phyloP scores from a whole-genome alignment of 2,797 vertebrate species.

The Melanotaenia pygmaea region DNA sequence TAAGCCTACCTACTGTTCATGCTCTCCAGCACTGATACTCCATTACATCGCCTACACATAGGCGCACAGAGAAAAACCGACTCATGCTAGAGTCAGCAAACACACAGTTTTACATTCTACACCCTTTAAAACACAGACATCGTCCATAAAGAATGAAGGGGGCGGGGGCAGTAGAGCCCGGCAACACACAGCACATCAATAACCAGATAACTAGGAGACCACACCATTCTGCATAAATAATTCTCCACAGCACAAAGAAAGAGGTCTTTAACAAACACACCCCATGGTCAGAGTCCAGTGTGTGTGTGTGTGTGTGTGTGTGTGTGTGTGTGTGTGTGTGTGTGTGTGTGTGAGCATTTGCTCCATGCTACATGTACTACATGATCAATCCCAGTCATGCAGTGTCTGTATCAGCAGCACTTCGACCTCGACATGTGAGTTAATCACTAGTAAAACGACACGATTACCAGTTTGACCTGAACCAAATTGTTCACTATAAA shows the following conservation, averaged over 20 bases:
- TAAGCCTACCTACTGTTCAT: conserved; percentile 48
- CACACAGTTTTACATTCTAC: neutral
- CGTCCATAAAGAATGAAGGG: neutral
- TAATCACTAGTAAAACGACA: conserved; percentile 33
- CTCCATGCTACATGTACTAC: conserved; percentile 16
- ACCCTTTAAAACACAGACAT: neutral
- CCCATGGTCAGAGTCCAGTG: conserved; percentile 55
- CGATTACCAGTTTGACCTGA: conserved; percentile 13
- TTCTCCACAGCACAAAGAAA: conserved; percentile 60
- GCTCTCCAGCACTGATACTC: conserved; percentile 53
- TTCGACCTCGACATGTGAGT: conserved; percentile 36
- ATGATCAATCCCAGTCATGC: neutral
- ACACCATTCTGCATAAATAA: conserved; percentile 52
- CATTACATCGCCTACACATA: conserved; percentile 55
- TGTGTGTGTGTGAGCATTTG: conserved; percentile 5
- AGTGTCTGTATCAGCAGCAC: conserved; percentile 3
- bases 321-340: too few species aligned
- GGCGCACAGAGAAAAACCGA: neutral
- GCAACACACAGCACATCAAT: conserved; percentile 25
- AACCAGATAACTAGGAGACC: conserved; percentile 43
- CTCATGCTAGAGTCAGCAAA: neutral
- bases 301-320: neutral
- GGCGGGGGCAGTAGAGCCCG: neutral
- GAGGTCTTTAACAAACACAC: conserved; percentile 35
- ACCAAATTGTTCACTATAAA: conserved; percentile 24